These are phyloP conservation scores for Uropetala carovei DNA, from an alignment of 2,888 invertebrate genomes.

Conservation along the genomic window DNA sequence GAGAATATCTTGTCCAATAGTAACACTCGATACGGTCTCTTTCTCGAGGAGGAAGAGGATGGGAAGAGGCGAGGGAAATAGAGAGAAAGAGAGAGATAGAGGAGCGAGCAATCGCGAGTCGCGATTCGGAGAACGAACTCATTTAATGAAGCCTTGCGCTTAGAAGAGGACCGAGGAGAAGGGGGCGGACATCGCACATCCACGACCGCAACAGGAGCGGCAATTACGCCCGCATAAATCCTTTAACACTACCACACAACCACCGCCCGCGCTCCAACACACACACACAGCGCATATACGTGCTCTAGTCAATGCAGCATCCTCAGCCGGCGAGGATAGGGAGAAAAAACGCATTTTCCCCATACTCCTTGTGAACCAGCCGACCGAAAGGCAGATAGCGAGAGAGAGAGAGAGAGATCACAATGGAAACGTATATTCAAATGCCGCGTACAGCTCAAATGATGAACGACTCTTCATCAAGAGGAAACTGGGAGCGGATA, in stretches of 20 bases:
- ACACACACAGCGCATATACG: not conserved
- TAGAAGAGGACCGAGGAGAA: not conserved
- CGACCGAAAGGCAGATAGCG: not conserved
- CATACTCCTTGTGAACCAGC: not conserved
- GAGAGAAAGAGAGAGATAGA: too few species aligned
- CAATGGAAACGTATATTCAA: conserved; percentile 58
- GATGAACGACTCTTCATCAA: conserved; percentile 57
- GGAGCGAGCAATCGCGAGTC: not conserved
- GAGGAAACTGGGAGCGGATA: not conserved
- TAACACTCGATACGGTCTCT: not conserved
- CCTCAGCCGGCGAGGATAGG: not conserved
- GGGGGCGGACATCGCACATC: not conserved
- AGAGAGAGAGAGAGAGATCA: not conserved
- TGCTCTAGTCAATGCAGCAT: not conserved
- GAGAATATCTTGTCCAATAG: conserved; percentile 22
- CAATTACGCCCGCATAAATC: conserved; percentile 58
- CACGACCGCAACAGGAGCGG: conserved; percentile 43
- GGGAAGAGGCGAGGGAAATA: too few species aligned
- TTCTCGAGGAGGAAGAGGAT: not conserved
- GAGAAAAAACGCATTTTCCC: not conserved
- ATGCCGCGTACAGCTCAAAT: conserved; percentile 39
- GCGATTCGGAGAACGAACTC: conserved; percentile 26
- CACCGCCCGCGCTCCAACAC: not conserved
- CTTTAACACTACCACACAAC: not conserved
- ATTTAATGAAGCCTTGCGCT: not conserved